These are phyloP conservation scores for Periparus ater DNA, from an alignment of 2,797 vertebrate species.

Conservation along the genomic window DNA sequence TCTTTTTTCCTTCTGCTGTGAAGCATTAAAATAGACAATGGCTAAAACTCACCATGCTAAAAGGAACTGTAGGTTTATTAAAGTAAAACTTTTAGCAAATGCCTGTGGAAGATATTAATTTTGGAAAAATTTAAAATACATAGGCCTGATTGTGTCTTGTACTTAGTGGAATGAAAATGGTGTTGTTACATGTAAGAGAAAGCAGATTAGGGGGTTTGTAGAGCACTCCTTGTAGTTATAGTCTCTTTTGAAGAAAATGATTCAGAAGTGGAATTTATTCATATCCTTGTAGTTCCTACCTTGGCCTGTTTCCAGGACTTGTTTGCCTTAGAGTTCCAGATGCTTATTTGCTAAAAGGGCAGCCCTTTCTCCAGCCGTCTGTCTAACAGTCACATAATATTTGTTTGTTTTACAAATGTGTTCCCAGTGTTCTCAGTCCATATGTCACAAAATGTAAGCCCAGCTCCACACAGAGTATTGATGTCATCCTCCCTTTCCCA, in stretches of 20 bases:
- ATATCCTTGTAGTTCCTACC: neutral
- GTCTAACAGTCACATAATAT: constrained; percentile 43
- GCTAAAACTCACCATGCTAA: neutral
- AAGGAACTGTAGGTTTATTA: neutral
- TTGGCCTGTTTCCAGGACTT: constrained; percentile 15
- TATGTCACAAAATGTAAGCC: neutral
- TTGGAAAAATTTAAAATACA: constrained; percentile 6
- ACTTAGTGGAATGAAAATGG: neutral
- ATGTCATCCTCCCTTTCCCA: neutral
- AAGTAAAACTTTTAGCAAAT: constrained; percentile 5
- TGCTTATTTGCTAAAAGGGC: constrained; percentile 39
- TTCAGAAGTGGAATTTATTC: constrained; percentile 26
- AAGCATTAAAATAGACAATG: constrained; percentile 40
- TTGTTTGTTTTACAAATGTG: constrained; percentile 26
- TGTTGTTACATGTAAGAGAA: neutral
- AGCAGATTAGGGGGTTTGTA: neutral
- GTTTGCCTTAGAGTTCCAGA: constrained; percentile 31
- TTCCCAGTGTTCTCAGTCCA: neutral
- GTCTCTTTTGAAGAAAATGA: neutral
- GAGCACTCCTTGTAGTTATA: neutral
- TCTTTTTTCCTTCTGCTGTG: constrained; percentile 32
- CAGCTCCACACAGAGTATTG: neutral
- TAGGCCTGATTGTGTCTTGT: neutral
- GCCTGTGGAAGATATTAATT: neutral
- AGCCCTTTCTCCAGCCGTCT: constrained; percentile 26